phyloP scores from a whole-genome alignment of 2,888 invertebrate species.

The Peribatodes rhomboidaria region DNA sequence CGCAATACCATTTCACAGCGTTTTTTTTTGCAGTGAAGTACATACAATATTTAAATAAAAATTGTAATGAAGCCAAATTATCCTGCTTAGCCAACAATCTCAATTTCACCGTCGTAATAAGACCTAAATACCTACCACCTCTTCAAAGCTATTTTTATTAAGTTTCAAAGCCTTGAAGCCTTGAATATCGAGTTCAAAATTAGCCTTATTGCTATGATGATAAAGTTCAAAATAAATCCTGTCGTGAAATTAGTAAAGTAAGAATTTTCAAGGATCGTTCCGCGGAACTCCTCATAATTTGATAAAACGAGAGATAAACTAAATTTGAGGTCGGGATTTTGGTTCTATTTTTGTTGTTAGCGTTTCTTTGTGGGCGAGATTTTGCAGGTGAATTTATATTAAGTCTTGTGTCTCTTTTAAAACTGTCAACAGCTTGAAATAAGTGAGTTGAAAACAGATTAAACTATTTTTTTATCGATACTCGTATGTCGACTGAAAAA shows the following conservation, averaged over 20 bases:
- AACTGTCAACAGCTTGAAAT: no score
- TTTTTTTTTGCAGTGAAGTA: no score
- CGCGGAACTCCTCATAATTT: slow-evolving; percentile 37
- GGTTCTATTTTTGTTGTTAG: slow-evolving; percentile 21
- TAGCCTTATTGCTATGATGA: slow-evolving; percentile 41
- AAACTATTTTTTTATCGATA: no score
- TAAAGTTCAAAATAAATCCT: slow-evolving; percentile 46
- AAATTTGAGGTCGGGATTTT: slow-evolving; percentile 42
- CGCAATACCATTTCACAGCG: no score
- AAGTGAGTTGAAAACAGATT: no score
- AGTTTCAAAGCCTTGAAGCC: slow-evolving; percentile 4
- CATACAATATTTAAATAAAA: not conserved
- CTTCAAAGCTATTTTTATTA: slow-evolving; percentile 15
- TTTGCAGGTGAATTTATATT: slow-evolving; percentile 11
- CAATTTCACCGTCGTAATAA: not conserved
- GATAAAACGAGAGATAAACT: slow-evolving; percentile 41
- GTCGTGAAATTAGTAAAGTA: slow-evolving; percentile 14
- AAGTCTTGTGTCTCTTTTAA: not conserved
- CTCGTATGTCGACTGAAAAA: no score
- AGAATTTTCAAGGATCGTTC: slow-evolving; percentile 35
- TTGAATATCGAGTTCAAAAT: not conserved
- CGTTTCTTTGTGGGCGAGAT: not conserved
- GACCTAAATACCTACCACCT: not conserved
- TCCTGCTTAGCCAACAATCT: not conserved
- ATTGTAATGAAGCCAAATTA: not conserved